phyloP scores from a whole-genome alignment of 2,888 invertebrate genomes.

The Globia sparganii region DNA sequence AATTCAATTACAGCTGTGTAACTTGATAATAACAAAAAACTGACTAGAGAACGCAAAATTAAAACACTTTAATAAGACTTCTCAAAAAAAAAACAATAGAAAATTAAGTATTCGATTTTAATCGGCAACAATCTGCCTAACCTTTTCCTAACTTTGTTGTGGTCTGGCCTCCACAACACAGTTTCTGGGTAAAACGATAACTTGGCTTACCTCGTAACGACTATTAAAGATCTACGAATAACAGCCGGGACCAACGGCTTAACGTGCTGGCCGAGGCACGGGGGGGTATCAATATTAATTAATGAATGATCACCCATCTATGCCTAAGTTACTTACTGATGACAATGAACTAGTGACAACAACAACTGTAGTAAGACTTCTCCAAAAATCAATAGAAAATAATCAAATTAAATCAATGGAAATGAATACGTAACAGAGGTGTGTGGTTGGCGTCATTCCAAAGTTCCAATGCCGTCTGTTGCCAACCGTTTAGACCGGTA shows the following conservation, averaged over 20 bases:
- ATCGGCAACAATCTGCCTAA: not conserved
- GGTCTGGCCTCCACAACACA: not conserved
- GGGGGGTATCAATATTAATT: no score
- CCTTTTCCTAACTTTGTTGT: not conserved
- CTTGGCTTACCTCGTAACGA: not conserved
- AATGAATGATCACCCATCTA: not conserved
- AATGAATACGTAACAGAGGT: constrained; percentile 44
- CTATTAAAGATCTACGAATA: not conserved
- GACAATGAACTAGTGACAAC: not conserved
- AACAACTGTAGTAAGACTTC: not conserved
- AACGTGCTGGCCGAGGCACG: no score
- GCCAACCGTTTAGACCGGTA: constrained; percentile 71
- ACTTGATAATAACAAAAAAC: not conserved
- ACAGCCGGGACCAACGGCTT: not conserved
- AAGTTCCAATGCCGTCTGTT: constrained; percentile 55
- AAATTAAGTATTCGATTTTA: not conserved
- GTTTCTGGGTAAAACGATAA: not conserved
- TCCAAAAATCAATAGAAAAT: constrained; percentile 41
- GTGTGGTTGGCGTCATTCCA: constrained; percentile 63
- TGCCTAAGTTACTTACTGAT: not conserved
- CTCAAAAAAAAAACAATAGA: not conserved
- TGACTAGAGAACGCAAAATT: not conserved
- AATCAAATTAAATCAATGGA: constrained; percentile 53
- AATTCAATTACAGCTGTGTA: not conserved
- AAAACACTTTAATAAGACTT: not conserved